These are phyloP conservation scores for Geotrypetes seraphini DNA, from an alignment of 2,797 vertebrate genomes.

Conservation along the genomic window DNA sequence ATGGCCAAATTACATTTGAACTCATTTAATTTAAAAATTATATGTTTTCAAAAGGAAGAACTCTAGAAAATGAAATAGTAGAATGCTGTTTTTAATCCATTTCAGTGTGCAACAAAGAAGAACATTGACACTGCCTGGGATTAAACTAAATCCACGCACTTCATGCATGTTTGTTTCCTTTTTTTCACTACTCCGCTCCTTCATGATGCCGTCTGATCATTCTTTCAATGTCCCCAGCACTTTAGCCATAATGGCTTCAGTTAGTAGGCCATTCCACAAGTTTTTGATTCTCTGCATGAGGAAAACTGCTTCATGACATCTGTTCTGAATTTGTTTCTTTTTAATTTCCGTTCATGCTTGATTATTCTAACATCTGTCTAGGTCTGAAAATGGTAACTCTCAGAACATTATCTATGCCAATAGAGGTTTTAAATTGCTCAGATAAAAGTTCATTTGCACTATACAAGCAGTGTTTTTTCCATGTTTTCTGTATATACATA, in stretches of 20 bases:
- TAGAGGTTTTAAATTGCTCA: conserved; percentile 61
- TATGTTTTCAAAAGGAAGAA: too few species aligned
- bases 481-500: too few species aligned
- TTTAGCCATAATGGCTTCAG: conserved; percentile 53
- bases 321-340: conserved; percentile 71
- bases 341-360: conserved; percentile 72
- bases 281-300: conserved; percentile 60
- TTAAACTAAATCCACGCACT: too few species aligned
- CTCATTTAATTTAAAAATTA: too few species aligned
- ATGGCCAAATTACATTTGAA: too few species aligned
- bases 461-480: too few species aligned
- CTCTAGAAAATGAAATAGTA: too few species aligned
- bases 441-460: too few species aligned
- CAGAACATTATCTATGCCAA: conserved; percentile 59
- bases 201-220: conserved; percentile 58
- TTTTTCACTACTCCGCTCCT: conserved; percentile 57
- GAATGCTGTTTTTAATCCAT: too few species aligned
- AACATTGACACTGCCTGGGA: too few species aligned
- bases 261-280: conserved; percentile 58
- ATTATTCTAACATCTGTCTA: conserved; percentile 73
- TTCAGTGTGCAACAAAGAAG: too few species aligned
- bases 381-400: conserved; percentile 62
- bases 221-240: conserved; percentile 46
- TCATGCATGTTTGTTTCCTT: too few species aligned
- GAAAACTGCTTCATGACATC: conserved; percentile 64